Conservation (phyloP, 2,113 vertebrate genomes). For the Stigmatopora nigra region DNA sequence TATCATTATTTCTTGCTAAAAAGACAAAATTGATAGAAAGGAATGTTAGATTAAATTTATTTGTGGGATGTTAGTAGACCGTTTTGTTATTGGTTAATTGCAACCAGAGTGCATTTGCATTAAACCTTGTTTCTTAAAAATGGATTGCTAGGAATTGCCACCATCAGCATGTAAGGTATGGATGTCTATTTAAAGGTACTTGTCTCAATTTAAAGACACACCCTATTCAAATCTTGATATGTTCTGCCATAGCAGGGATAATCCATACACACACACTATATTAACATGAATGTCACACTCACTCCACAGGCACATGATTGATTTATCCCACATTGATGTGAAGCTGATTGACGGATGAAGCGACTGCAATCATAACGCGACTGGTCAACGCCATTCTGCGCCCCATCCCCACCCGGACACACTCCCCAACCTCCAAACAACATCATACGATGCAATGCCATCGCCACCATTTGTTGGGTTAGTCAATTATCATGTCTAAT, state of each 20-base stretch:
- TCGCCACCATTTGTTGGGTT: conserved; percentile 32
- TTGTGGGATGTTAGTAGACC: no score
- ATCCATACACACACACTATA: background rate
- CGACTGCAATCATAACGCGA: conserved; percentile 14
- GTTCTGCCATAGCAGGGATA: no score
- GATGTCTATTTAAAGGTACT: no score
- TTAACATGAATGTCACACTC: conserved; percentile 24
- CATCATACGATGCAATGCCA: background rate
- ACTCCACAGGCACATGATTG: conserved; percentile 92
- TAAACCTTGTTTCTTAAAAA: no score
- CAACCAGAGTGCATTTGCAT: no score
- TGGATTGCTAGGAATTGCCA: no score
- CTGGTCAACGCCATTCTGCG: background rate
- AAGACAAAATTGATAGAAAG: no score
- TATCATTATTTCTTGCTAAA: no score
- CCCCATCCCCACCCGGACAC: background rate
- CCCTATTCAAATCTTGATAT: background rate
- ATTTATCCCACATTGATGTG: conserved; percentile 97
- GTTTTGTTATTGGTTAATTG: no score
- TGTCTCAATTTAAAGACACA: background rate
- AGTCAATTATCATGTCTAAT: conserved; percentile 17
- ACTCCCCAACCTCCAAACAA: background rate
- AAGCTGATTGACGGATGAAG: conserved; percentile 88
- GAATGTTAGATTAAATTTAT: no score
- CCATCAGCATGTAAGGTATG: no score